Conservation (phyloP, 2,888 invertebrate genomes). For the Stenolophus ochropezus region DNA sequence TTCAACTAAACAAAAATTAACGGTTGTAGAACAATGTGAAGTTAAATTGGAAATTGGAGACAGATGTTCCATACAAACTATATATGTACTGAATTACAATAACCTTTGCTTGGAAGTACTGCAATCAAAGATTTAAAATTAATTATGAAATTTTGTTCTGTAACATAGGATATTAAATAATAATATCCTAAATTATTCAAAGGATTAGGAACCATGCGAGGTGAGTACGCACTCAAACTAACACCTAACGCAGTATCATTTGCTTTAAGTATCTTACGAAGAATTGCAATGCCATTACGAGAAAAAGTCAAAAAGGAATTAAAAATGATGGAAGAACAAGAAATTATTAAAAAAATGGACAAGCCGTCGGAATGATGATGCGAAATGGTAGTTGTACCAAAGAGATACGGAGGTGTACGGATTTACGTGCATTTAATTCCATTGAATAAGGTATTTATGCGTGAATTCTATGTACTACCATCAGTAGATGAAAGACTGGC, state of each 20-base stretch:
- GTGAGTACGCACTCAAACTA: slow-evolving; percentile 57
- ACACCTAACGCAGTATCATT: slow-evolving; percentile 32
- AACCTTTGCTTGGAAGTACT: not conserved
- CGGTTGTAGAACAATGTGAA: not conserved
- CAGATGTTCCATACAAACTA: not conserved
- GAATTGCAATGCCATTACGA: not conserved
- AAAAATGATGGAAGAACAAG: not conserved
- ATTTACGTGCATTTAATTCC: slow-evolving; percentile 65
- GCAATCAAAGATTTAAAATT: slow-evolving; percentile 4
- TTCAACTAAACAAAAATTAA: not conserved
- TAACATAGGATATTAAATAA: not conserved
- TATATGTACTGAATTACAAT: not conserved
- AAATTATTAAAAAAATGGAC: not conserved
- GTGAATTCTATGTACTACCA: slow-evolving; percentile 64
- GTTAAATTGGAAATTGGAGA: not conserved
- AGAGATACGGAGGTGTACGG: slow-evolving; percentile 59
- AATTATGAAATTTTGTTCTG: not conserved
- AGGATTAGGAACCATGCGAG: slow-evolving; percentile 52
- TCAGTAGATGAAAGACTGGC: slow-evolving; percentile 65
- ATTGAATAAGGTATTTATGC: slow-evolving; percentile 64
- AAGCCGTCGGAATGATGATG: not conserved
- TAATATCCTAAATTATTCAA: slow-evolving; percentile 50
- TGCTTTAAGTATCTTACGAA: not conserved
- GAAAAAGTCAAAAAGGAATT: slow-evolving; percentile 6
- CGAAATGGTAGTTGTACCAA: slow-evolving; percentile 51